A percentile compares a stretch with the other conserved stretches of the same genome.
Conservation (phyloP, 2,797 vertebrate genomes). For the Lutjanus campechanus region DNA sequence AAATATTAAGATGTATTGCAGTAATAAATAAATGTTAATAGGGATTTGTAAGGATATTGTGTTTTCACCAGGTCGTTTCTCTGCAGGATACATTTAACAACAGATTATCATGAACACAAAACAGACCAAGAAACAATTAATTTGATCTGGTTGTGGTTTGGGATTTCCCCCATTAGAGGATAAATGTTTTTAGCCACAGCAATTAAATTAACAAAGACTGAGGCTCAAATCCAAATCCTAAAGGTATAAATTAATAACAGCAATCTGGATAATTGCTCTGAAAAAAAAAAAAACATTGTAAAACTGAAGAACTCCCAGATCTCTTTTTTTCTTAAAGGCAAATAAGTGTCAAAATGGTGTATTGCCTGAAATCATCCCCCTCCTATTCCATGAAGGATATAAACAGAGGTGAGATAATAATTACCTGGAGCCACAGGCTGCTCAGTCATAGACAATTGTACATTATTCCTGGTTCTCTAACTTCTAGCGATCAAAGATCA, state of each 20-base stretch:
- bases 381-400: background rate
- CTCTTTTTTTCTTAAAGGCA: background rate
- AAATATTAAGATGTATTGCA: background rate
- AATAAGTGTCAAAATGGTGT: conserved; percentile 2
- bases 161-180: conserved; percentile 18
- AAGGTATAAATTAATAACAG: background rate
- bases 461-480: conserved; percentile 8
- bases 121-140: conserved; percentile 8
- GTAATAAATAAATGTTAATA: background rate
- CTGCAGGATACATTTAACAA: background rate
- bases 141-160: conserved; percentile 15
- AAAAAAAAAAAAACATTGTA: no score
- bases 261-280: conserved; percentile 10
- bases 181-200: background rate
- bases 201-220: conserved; percentile 27
- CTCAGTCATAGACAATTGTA: conserved; percentile 6
- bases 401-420: background rate
- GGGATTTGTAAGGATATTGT: background rate
- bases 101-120: conserved; percentile 13
- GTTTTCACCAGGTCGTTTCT: conserved; percentile 12
- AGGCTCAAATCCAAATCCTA: conserved; percentile 23
- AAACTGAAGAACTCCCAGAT: background rate
- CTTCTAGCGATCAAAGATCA: conserved; percentile 24
- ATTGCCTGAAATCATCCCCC: background rate
- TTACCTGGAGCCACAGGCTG: conserved; percentile 6